A percentile compares a stretch with the other conserved stretches of the same genome.
These are phyloP conservation scores for Monarcha castaneiventris DNA, from an alignment of 2,113 vertebrate species.

Conservation along the genomic window DNA sequence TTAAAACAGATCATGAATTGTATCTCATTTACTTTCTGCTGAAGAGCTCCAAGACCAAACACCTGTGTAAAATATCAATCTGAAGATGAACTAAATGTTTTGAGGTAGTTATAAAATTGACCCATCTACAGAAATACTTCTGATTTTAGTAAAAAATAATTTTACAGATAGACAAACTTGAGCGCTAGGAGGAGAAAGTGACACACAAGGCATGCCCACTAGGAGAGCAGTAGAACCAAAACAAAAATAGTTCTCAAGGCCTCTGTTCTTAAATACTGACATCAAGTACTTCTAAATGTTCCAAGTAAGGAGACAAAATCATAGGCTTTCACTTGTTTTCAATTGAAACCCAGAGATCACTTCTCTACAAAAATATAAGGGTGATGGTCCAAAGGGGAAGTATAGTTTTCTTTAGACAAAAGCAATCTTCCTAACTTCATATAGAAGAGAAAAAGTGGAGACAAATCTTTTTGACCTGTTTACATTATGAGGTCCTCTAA, in stretches of 20 bases:
- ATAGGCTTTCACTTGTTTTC: background rate
- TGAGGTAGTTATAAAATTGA: background rate
- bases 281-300: background rate
- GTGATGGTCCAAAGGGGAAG: background rate
- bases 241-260: background rate
- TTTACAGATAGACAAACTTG: background rate
- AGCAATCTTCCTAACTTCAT: background rate
- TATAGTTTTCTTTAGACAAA: background rate
- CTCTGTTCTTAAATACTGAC: background rate
- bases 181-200: background rate
- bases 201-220: background rate
- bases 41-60: background rate
- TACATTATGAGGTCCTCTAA: background rate
- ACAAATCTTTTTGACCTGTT: background rate
- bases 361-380: background rate
- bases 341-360: background rate
- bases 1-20: background rate
- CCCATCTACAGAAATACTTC: background rate
- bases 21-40: background rate
- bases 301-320: background rate
- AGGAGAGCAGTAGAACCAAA: background rate
- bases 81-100: background rate
- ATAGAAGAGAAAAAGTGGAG: background rate
- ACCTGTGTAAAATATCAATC: background rate
- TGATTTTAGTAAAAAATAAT: background rate